phyloP scores from a whole-genome alignment of 2,888 invertebrate species.

The Apamea anceps region DNA sequence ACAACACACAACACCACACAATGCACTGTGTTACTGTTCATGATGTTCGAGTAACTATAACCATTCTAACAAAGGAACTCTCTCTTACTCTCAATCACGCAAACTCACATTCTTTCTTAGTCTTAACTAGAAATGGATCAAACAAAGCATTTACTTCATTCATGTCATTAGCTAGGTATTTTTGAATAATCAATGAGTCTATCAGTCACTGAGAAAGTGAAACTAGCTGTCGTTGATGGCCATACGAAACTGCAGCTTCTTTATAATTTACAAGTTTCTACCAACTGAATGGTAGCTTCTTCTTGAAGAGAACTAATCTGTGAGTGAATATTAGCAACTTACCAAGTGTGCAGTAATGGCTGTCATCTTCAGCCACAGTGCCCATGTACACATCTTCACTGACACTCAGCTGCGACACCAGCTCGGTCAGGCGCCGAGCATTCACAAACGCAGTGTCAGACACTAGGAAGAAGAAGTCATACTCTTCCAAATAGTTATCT shows the following conservation, averaged over 20 bases:
- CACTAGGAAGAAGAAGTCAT: slow-evolving; percentile 97
- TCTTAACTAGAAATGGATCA: not conserved
- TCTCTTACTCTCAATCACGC: too few relatives aligned
- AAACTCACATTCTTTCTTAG: too few relatives aligned
- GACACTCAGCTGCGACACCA: slow-evolving; percentile 95
- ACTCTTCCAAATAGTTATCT: slow-evolving; percentile 96
- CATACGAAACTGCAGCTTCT: not conserved
- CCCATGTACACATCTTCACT: slow-evolving; percentile 96
- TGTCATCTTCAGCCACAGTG: slow-evolving; percentile 89
- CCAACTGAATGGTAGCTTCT: not conserved
- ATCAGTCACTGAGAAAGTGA: not conserved
- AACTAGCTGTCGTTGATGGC: not conserved
- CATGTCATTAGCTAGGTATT: not conserved
- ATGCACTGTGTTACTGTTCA: not conserved
- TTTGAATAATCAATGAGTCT: not conserved
- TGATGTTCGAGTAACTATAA: not conserved
- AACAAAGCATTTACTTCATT: not conserved
- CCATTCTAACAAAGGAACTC: not conserved
- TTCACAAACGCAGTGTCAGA: slow-evolving; percentile 96
- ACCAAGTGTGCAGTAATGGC: slow-evolving; percentile 92
- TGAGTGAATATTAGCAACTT: slow-evolving; percentile 2
- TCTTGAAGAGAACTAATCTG: not conserved
- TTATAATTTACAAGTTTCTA: not conserved
- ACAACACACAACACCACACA: not conserved
- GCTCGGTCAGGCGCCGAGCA: slow-evolving; percentile 92